These are phyloP conservation scores for Heliconius eleuchia DNA, from an alignment of 1,140 invertebrate species.

Conservation along the genomic window DNA sequence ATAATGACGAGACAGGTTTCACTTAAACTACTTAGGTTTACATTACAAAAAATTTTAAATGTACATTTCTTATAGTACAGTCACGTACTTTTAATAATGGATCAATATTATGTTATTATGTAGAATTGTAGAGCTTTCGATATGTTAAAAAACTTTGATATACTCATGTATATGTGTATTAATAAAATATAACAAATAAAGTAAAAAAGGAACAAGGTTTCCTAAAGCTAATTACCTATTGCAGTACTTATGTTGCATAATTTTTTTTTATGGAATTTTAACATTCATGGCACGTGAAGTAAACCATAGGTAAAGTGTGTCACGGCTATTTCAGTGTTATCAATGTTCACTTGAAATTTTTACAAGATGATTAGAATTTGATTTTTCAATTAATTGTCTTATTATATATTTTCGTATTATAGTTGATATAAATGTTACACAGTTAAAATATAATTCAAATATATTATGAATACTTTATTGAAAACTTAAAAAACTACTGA, in stretches of 20 bases:
- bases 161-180: no score
- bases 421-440: not conserved
- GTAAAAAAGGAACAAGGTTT: not conserved
- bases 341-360: not conserved
- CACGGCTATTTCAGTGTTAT: conserved; percentile 12
- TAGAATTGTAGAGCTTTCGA: no score
- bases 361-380: not conserved
- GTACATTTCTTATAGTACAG: no score
- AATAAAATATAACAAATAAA: not conserved
- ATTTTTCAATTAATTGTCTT: not conserved
- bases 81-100: no score
- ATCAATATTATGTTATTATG: no score
- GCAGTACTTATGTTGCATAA: not conserved
- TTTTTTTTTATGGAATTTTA: not conserved
- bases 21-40: no score
- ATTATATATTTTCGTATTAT: not conserved
- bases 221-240: not conserved
- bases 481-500: not conserved
- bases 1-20: no score
- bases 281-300: not conserved
- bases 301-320: conserved; percentile 5
- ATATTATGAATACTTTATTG: not conserved
- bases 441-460: not conserved
- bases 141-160: no score
- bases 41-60: no score